These are phyloP conservation scores for Patella ulyssiponensis DNA, from an alignment of 2,888 invertebrate genomes.

Conservation along the genomic window DNA sequence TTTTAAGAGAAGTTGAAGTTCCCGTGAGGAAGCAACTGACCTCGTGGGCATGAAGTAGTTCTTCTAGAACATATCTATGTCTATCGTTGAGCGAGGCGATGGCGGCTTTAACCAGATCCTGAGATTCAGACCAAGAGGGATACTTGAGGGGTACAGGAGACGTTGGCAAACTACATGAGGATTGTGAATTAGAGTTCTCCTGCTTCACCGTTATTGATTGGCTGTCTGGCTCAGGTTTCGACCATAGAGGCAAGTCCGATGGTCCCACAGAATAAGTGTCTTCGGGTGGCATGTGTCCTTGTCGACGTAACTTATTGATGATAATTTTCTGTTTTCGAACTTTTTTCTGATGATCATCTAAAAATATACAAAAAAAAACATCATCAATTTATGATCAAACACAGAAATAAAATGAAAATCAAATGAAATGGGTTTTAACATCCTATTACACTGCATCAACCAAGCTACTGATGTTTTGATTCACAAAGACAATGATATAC, in stretches of 20 bases:
- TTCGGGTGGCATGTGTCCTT: conserved; percentile 53
- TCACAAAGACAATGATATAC: no score
- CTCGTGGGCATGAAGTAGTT: conserved; percentile 54
- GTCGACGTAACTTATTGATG: conserved; percentile 61
- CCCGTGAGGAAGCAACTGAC: conserved; percentile 53
- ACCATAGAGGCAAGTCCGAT: not conserved
- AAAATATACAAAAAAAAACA: conserved; percentile 26
- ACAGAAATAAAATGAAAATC: no score
- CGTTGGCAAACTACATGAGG: not conserved
- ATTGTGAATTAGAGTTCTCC: not conserved
- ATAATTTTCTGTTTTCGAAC: conserved; percentile 64
- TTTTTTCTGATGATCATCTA: conserved; percentile 66
- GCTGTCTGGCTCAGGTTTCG: conserved; percentile 42
- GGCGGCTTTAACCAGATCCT: conserved; percentile 39
- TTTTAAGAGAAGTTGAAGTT: conserved; percentile 48
- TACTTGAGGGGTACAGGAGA: not conserved
- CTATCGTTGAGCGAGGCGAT: conserved; percentile 37
- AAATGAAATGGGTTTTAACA: no score
- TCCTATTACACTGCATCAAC: no score
- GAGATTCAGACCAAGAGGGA: conserved; percentile 47
- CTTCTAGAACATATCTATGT: conserved; percentile 44
- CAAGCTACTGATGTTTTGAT: no score
- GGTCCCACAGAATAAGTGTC: conserved; percentile 39
- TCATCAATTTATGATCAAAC: no score
- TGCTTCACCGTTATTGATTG: not conserved